phyloP scores from a whole-genome alignment of 2,113 vertebrate species.

The Halichoerus grypus region DNA sequence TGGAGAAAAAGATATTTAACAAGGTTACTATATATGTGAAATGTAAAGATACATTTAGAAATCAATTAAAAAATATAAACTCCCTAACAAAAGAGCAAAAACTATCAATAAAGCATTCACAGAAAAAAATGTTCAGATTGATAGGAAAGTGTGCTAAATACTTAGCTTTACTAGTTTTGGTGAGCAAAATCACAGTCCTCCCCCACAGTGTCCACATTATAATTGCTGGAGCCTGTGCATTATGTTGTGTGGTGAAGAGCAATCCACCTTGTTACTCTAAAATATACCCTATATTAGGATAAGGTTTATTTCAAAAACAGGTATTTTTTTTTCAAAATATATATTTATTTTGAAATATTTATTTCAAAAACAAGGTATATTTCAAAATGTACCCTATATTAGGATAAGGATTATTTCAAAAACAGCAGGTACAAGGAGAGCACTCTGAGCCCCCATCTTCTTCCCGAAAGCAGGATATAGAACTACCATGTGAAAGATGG shows the following conservation, averaged over 20 bases:
- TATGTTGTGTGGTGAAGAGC: not conserved
- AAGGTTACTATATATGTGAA: not conserved
- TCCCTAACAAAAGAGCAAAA: not conserved
- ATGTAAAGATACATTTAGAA: not conserved
- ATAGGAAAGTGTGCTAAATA: not conserved
- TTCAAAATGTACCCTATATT: not conserved
- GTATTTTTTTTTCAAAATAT: too few relatives aligned
- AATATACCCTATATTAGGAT: not conserved
- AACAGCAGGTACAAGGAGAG: not conserved
- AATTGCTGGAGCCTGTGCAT: not conserved
- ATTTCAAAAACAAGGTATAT: too few relatives aligned
- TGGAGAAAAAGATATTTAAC: not conserved
- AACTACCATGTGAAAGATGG: not conserved
- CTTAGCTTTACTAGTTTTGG: not conserved
- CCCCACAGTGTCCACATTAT: not conserved
- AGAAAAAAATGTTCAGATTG: not conserved
- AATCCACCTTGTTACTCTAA: not conserved
- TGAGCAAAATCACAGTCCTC: fast-evolving
- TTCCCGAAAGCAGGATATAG: not conserved
- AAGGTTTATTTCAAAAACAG: not conserved
- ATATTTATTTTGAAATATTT: too few relatives aligned
- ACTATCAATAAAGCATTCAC: not conserved
- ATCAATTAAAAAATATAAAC: not conserved
- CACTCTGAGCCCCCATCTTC: not conserved
- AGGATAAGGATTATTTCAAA: not conserved